These are phyloP conservation scores for Perca schrenkii DNA, from an alignment of 2,113 vertebrate genomes.

Conservation along the genomic window DNA sequence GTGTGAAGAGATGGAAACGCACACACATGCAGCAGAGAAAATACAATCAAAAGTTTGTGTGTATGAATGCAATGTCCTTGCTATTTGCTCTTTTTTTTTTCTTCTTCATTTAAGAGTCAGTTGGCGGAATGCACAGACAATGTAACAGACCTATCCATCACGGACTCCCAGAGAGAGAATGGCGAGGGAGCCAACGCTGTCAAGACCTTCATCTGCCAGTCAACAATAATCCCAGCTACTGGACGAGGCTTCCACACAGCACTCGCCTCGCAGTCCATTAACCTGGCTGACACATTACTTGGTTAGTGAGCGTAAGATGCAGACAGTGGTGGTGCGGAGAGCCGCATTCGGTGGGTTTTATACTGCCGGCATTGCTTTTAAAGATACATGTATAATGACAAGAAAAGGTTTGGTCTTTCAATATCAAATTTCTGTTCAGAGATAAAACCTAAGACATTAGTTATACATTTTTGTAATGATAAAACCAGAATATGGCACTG, in stretches of 20 bases:
- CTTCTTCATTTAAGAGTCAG: slow-evolving; percentile 81
- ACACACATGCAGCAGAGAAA: neutral
- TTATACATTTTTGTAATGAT: neutral
- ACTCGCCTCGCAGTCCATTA: slow-evolving; percentile 95
- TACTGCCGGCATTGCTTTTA: neutral
- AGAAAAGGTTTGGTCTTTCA: neutral
- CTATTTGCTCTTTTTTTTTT: neutral
- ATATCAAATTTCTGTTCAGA: neutral
- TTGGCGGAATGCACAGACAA: slow-evolving; percentile 94
- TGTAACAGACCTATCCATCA: slow-evolving; percentile 91
- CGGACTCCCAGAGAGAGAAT: slow-evolving; percentile 87
- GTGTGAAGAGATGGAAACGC: slow-evolving; percentile 76
- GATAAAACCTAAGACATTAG: slow-evolving; percentile 3
- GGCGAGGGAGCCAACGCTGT: slow-evolving; percentile 88
- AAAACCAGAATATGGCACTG: too few species aligned
- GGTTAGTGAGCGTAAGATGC: slow-evolving; percentile 80
- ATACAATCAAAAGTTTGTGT: neutral
- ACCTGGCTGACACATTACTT: slow-evolving; percentile 92
- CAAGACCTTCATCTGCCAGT: slow-evolving; percentile 94
- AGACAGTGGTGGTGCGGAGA: neutral
- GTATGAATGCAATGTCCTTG: neutral
- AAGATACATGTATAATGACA: neutral
- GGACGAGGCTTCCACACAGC: slow-evolving; percentile 94
- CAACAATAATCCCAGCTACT: slow-evolving; percentile 95
- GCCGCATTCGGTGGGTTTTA: neutral